Evolutionary conservation across 2,888 invertebrate species (phyloP), one percentile per base, ranked within the genome.

Genomic region (Trichogramma dendrolimi): DNA sequence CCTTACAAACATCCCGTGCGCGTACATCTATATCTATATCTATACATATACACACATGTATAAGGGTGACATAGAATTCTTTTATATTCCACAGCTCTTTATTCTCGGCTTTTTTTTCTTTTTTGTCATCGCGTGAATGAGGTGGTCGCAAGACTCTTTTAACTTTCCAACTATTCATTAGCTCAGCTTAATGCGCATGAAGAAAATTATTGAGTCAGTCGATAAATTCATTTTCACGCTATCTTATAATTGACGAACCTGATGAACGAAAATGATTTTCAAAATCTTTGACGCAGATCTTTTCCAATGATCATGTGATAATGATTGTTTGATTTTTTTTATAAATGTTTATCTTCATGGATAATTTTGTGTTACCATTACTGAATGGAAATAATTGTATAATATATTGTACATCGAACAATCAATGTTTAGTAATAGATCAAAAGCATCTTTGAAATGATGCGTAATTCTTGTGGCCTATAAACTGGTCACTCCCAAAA

Each of bases 11-110:
- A 27, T 27, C 27, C 58, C 64, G 53, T 65, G 59, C 57, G 62
- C 59, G 56, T 61, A 65, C 27, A 27, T 27, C 27, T 27, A 27
- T 27, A 27, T 14, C 14, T 14, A 14, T 14, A 14, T 27, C 27
- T 27, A 27, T 27, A 27, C 3, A 27, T 27, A 27, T 27, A 27
- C 27, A 27, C 27, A 2, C 27, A 27, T 27, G 27, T 27, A 27
- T 27, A 27, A 27, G 65, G 63, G 63, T 61, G 63, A 63, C 59
- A 56, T 60, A 61, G 61, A 65, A 63, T 63, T 66, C 61, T 66
- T 61, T 63, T 63, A 54, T 60, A 46, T 40, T 47, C 43, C 7
- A 38, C 44, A 5, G 47, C 38, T 56, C 44, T 11, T 55, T 48
- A 53, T 53, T 43, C 8, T 39, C 6, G 2, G 6, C 53, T 53